These are phyloP conservation scores for Denticeps clupeoides DNA, from an alignment of 2,797 vertebrate species.

Conservation along the genomic window DNA sequence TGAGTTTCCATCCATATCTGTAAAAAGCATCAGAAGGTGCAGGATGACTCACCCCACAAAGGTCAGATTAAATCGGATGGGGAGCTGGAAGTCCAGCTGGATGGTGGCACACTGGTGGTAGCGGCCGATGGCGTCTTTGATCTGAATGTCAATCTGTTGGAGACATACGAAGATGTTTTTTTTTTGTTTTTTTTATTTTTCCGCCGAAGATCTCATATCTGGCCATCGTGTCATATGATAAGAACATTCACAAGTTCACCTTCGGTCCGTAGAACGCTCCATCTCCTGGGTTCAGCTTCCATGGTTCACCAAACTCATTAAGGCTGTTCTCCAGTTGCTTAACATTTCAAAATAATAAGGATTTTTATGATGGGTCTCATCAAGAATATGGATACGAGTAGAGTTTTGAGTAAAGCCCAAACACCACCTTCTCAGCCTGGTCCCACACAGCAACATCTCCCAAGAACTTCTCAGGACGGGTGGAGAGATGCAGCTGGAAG, in stretches of 20 bases:
- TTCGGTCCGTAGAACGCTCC: slow-evolving; percentile 96
- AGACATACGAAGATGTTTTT: no score
- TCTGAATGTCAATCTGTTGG: slow-evolving; percentile 91
- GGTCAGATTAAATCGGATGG: slow-evolving; percentile 80
- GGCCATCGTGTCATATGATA: no score
- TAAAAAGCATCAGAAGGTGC: neutral
- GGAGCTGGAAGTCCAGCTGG: slow-evolving; percentile 93
- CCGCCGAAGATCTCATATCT: no score
- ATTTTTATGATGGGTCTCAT: no score
- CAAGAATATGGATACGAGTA: no score
- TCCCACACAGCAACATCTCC: slow-evolving; percentile 78
- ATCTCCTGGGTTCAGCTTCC: slow-evolving; percentile 83
- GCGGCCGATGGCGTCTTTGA: slow-evolving; percentile 87
- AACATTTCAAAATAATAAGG: neutral
- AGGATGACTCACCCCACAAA: slow-evolving; percentile 75
- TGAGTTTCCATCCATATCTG: no score
- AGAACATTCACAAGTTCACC: slow-evolving; percentile 43
- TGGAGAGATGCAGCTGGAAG: slow-evolving; percentile 86
- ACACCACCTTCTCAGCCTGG: slow-evolving; percentile 80
- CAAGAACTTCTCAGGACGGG: slow-evolving; percentile 80
- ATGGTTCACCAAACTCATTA: slow-evolving; percentile 79
- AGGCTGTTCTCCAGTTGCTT: slow-evolving; percentile 89
- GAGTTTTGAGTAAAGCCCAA: no score
- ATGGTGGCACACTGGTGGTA: slow-evolving; percentile 94
- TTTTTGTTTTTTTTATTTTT: no score